Base-by-base conservation (phyloP, 2,797 vertebrate species). In the Muscicapa comitata region DNA sequence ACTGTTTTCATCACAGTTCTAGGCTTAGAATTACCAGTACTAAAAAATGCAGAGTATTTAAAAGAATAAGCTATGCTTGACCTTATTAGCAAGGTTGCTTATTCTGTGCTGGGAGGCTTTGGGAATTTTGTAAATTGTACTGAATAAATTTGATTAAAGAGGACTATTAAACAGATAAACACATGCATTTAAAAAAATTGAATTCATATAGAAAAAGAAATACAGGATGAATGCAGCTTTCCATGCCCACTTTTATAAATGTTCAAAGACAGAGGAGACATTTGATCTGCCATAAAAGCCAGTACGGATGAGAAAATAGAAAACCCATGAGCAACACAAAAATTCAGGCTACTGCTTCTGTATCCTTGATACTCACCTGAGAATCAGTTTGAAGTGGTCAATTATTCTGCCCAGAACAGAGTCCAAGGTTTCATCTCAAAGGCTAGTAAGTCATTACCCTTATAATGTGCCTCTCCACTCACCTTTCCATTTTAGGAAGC, bases 61-160 rank as follows among this genome's bases (percentile, higher is more conserved):
- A 61, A 82, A 71, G 31, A 80, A 86, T 68, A 93, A 95, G 83
- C 79, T 94, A 9, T 73, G 47, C 47, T 88, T 91, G 66, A 81
- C 66, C 58, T 92, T 94, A 75, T 88, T 94, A 88, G 62, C 67
- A 86, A 70, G 71, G 67, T 53, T 11, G 3, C 18, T 80, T 37
- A 6, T 63, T 86, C 65, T 86, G 13, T 81, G 33, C 7, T 75
- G 67, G 17, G n/a, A 82, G 51, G 71, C 62, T 92, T 89, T 74
- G 54, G 65, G 45, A 33, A 53, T 82, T 91, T 65, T 72, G 53
- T 28, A 28, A 77, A 53, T 77, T 40, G 15, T 47, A 35, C 24
- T 51, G 50, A 83, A 80, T 54, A 61, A 71, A 82, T 55, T n/a
- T 63, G 20, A 47, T 50, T 79, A 38, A n/a, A 48, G 55, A 66